Conservation (phyloP, 2,888 invertebrate genomes). For the Octonoba sinensis region DNA sequence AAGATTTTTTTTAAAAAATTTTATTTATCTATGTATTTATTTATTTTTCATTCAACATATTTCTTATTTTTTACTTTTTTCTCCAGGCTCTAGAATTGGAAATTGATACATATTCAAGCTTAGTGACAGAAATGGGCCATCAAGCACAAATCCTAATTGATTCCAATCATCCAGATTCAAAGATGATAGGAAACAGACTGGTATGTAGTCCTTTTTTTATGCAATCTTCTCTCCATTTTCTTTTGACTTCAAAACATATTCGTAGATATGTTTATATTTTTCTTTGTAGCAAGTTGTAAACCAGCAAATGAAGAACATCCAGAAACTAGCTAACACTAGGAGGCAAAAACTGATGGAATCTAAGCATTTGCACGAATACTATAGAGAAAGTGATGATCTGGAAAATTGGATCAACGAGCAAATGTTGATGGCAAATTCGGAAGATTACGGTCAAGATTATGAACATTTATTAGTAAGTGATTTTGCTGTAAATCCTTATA, state of each 20-base stretch:
- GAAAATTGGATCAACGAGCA: conserved; percentile 94
- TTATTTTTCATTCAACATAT: too few relatives aligned
- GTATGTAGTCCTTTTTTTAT: conserved; percentile 33
- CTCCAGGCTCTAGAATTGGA: conserved; percentile 86
- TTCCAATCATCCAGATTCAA: conserved; percentile 86
- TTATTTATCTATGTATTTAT: too few relatives aligned
- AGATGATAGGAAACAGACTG: conserved; percentile 78
- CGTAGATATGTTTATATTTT: background rate
- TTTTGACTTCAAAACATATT: background rate
- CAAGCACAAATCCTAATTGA: conserved; percentile 85
- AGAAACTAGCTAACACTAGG: conserved; percentile 82
- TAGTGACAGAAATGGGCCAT: conserved; percentile 92
- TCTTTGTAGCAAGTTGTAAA: conserved; percentile 75
- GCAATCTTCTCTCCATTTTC: background rate
- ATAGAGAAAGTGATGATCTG: conserved; percentile 88
- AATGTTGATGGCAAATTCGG: conserved; percentile 87
- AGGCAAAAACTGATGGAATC: conserved; percentile 91
- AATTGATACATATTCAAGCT: conserved; percentile 90
- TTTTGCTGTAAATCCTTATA: background rate
- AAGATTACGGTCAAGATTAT: conserved; percentile 95
- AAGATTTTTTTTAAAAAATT: too few relatives aligned
- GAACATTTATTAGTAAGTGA: conserved; percentile 82
- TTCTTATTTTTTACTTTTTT: too few relatives aligned
- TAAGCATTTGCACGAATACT: conserved; percentile 90
- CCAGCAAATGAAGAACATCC: conserved; percentile 84